Percentiles rank a stretch among this genome's conserved stretches.
These are phyloP conservation scores for Volucella inflata DNA, from an alignment of 2,888 invertebrate species.

Conservation along the genomic window DNA sequence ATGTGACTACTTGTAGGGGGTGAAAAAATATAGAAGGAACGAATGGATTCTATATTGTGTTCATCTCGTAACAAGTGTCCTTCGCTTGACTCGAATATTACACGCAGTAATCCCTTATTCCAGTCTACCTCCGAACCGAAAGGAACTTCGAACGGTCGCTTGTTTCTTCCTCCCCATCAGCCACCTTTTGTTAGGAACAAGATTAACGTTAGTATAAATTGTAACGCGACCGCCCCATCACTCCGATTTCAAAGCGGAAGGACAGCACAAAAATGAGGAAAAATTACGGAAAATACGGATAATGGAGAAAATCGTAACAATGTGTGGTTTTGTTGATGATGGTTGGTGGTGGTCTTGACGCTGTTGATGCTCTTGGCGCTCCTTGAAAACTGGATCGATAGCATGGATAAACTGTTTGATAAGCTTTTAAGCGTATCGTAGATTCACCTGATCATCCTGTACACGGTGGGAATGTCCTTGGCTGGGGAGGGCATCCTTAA, in stretches of 20 bases:
- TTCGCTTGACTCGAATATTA: conserved; percentile 20
- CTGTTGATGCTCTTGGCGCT: neutral
- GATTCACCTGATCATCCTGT: conserved; percentile 56
- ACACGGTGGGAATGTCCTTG: conserved; percentile 1
- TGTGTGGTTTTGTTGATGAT: neutral
- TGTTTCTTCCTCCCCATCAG: neutral
- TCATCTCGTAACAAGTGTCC: conserved; percentile 41
- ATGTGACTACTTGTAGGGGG: neutral
- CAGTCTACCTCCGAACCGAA: neutral
- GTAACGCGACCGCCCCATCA: conserved; percentile 29
- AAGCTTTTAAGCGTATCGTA: conserved; percentile 57
- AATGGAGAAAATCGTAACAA: conserved; percentile 43
- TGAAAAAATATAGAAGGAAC: conserved; percentile 6
- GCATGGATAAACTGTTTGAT: conserved; percentile 55
- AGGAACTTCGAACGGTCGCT: neutral
- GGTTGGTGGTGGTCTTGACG: neutral
- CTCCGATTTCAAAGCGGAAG: conserved; percentile 1
- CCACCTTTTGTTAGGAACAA: neutral
- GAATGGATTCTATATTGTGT: too few relatives aligned
- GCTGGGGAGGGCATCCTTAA: conserved; percentile 22
- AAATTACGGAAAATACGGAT: conserved; percentile 32
- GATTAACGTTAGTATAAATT: conserved; percentile 42
- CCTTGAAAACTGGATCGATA: conserved; percentile 18
- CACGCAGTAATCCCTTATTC: conserved; percentile 18
- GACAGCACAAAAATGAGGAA: neutral